A percentile compares a stretch with the other conserved stretches of the same genome.
Conservation (phyloP, 2,113 vertebrate genomes). For the Brachyistius frenatus region DNA sequence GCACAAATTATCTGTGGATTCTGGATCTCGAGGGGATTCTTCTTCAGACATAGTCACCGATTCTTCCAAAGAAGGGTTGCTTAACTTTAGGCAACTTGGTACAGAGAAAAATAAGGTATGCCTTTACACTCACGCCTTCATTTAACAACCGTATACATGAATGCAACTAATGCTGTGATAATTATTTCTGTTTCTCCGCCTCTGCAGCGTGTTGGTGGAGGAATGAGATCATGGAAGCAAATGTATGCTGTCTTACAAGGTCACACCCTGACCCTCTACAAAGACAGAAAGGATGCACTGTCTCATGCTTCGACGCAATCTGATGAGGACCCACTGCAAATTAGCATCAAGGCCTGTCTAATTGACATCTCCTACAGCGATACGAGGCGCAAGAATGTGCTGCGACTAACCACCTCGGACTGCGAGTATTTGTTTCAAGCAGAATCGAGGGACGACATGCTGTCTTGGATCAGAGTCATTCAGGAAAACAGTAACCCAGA, state of each 20-base stretch:
- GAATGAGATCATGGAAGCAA: constrained; percentile 95
- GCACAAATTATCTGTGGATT: constrained; percentile 91
- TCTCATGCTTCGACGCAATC: constrained; percentile 78
- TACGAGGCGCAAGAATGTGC: constrained; percentile 97
- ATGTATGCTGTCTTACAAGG: constrained; percentile 94
- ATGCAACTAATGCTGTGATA: background rate
- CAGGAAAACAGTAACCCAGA: constrained; percentile 96
- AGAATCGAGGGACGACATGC: constrained; percentile 95
- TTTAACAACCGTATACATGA: background rate
- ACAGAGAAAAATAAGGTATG: constrained; percentile 96
- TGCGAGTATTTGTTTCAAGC: constrained; percentile 97
- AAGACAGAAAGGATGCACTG: constrained; percentile 92
- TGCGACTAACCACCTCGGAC: constrained; percentile 95
- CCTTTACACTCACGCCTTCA: background rate
- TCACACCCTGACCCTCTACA: constrained; percentile 91
- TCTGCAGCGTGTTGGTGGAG: constrained; percentile 90
- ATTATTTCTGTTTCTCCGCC: constrained; percentile 4
- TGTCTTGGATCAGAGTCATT: constrained; percentile 95
- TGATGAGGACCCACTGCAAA: constrained; percentile 91
- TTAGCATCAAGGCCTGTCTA: constrained; percentile 95
- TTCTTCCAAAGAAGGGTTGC: constrained; percentile 93
- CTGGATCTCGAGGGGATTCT: constrained; percentile 91
- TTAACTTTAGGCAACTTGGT: constrained; percentile 92
- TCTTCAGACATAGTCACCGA: constrained; percentile 92
- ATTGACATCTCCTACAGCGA: constrained; percentile 99